Evolutionary conservation across 2,888 invertebrate genomes (phyloP).

Genomic region (Agonopterix heracliana): DNA sequence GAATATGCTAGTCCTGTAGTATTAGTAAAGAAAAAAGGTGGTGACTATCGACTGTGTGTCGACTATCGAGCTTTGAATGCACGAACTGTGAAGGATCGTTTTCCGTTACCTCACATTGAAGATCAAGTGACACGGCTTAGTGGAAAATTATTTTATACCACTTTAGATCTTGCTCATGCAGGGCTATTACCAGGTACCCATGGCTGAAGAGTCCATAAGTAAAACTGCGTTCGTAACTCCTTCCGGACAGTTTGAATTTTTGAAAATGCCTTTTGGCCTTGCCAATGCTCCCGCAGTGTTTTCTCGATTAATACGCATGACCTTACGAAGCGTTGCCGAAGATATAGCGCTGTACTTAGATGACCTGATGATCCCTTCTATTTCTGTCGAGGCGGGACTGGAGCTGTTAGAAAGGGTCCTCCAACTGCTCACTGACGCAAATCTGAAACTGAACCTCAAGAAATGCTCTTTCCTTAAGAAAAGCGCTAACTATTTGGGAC

Average conservation of each 20-base stretch:
- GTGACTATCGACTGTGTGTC: slow-evolving; percentile 3
- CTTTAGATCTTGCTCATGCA: neutral
- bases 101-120: slow-evolving; percentile 5
- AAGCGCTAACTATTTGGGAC: neutral
- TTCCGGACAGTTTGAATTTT: too few species aligned
- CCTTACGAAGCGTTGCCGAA: neutral
- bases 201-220: neutral
- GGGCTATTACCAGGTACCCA: slow-evolving; percentile 2
- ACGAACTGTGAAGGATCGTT: slow-evolving; percentile 3
- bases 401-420: neutral
- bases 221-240: slow-evolving; percentile 2
- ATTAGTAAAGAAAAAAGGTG: slow-evolving; percentile 5
- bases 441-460: slow-evolving; percentile 1
- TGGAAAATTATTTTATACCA: slow-evolving; percentile 1
- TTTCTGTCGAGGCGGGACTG: neutral
- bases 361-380: slow-evolving; percentile 1
- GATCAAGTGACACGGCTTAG: slow-evolving; percentile 2
- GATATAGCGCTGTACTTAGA: slow-evolving; percentile 2
- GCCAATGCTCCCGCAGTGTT: slow-evolving; percentile 1
- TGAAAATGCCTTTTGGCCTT: slow-evolving; percentile 1
- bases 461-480: slow-evolving; percentile 4
- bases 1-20: slow-evolving; percentile 2
- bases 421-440: neutral
- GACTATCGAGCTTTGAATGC: slow-evolving; percentile 4
- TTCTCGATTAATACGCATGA: neutral